Conservation (phyloP, 2,888 invertebrate genomes). For the Copidosoma aretas region DNA sequence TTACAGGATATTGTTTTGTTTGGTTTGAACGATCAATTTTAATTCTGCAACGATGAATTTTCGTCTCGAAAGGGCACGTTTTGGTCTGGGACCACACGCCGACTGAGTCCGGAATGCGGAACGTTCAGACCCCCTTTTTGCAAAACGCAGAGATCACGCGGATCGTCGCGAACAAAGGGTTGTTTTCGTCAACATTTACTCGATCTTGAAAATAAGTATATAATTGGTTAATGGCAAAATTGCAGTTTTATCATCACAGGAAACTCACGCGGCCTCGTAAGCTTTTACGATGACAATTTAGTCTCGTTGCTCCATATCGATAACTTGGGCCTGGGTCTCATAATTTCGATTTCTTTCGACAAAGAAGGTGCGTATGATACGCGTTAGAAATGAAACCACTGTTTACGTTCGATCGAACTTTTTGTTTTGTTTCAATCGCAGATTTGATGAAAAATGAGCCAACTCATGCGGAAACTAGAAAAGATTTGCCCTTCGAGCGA, state of each 20-base stretch:
- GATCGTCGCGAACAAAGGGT: conserved; percentile 47
- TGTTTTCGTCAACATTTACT: conserved; percentile 7
- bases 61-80: conserved; percentile 44
- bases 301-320: conserved; percentile 68
- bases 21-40: not conserved
- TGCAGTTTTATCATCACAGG: conserved; percentile 67
- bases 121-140: conserved; percentile 24
- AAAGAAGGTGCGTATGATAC: not conserved
- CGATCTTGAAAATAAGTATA: not conserved
- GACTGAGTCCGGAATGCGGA: not conserved
- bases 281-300: conserved; percentile 68
- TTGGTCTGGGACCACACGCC: conserved; percentile 44
- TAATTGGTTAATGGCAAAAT: conserved; percentile 20
- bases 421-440: not conserved
- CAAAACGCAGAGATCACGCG: conserved; percentile 46
- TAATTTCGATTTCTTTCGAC: conserved; percentile 66
- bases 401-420: not conserved
- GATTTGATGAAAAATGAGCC: not conserved
- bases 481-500: not conserved
- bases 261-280: conserved; percentile 66
- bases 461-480: not conserved
- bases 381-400: not conserved
- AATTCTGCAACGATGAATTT: not conserved
- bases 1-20: too few relatives aligned
- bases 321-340: conserved; percentile 63